A percentile compares a stretch with the other conserved stretches of the same genome.
These are phyloP conservation scores for Tenthredo scrophulariae DNA, from an alignment of 2,888 invertebrate genomes.

Conservation along the genomic window DNA sequence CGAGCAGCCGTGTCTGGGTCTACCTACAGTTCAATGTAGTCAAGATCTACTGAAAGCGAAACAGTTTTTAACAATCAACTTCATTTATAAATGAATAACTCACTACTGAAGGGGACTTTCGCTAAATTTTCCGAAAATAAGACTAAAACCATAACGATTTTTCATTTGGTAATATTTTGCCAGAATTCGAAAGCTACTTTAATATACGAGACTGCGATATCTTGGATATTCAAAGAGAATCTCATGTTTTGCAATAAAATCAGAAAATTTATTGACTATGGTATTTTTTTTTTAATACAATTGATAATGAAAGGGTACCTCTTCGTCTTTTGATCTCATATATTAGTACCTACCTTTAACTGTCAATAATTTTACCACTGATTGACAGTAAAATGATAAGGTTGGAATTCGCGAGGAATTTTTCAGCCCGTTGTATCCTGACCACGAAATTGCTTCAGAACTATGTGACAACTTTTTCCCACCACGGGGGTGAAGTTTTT, in stretches of 20 bases:
- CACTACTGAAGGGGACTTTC: not conserved
- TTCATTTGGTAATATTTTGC: not conserved
- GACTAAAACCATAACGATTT: not conserved
- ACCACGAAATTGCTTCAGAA: conserved; percentile 67
- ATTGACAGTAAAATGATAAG: not conserved
- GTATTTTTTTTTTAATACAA: not conserved
- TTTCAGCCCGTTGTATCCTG: conserved; percentile 57
- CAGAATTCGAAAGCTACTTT: not conserved
- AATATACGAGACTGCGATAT: not conserved
- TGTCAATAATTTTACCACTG: not conserved
- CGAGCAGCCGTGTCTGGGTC: conserved; percentile 6
- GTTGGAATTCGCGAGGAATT: conserved; percentile 64
- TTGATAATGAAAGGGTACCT: not conserved
- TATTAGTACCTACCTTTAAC: not conserved
- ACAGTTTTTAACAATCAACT: not conserved
- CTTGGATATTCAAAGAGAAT: not conserved
- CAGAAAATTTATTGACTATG: not conserved
- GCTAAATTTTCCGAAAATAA: not conserved
- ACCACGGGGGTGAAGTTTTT: not conserved
- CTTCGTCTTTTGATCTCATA: not conserved
- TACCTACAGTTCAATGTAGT: not conserved
- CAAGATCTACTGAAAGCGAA: not conserved
- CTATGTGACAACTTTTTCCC: conserved; percentile 61
- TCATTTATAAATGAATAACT: not conserved
- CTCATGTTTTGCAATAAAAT: not conserved